Conservation (phyloP, 1,140 invertebrate genomes). For the Calliopsis andreniformis region DNA sequence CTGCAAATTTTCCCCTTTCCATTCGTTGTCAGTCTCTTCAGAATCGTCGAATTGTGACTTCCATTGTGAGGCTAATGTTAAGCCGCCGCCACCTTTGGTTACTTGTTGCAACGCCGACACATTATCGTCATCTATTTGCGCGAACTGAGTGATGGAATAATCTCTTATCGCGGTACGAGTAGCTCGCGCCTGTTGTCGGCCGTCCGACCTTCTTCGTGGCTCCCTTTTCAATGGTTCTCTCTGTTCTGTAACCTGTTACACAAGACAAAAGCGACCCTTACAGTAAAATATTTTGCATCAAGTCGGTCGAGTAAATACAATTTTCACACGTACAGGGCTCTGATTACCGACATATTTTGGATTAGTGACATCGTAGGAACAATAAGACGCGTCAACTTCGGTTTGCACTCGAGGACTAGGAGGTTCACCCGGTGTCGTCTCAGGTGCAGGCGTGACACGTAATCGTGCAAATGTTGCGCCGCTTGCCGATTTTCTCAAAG, state of each 20-base stretch:
- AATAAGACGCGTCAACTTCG: constrained; percentile 84
- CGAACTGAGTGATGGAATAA: constrained; percentile 92
- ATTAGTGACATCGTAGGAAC: constrained; percentile 79
- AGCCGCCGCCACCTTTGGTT: constrained; percentile 87
- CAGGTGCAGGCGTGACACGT: constrained; percentile 74
- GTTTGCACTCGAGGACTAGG: constrained; percentile 83
- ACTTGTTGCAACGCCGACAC: constrained; percentile 93
- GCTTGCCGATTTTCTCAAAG: constrained; percentile 77
- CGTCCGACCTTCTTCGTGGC: constrained; percentile 73
- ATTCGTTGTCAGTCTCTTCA: constrained; percentile 95
- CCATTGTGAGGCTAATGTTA: constrained; percentile 95
- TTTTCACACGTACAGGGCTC: constrained; percentile 72
- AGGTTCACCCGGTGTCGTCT: constrained; percentile 76
- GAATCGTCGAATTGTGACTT: constrained; percentile 97
- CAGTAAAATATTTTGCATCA: neutral
- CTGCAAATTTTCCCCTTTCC: constrained; percentile 90
- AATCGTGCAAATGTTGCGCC: constrained; percentile 79
- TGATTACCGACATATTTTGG: constrained; percentile 79
- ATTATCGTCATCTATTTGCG: constrained; percentile 96
- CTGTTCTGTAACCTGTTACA: constrained; percentile 76
- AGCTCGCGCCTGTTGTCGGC: constrained; percentile 74
- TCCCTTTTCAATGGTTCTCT: constrained; percentile 79
- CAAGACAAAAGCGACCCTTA: neutral
- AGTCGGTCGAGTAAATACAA: neutral
- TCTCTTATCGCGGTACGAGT: constrained; percentile 79